Evolutionary conservation across 2,113 vertebrate species (phyloP).

Genomic region (Scomber japonicus): DNA sequence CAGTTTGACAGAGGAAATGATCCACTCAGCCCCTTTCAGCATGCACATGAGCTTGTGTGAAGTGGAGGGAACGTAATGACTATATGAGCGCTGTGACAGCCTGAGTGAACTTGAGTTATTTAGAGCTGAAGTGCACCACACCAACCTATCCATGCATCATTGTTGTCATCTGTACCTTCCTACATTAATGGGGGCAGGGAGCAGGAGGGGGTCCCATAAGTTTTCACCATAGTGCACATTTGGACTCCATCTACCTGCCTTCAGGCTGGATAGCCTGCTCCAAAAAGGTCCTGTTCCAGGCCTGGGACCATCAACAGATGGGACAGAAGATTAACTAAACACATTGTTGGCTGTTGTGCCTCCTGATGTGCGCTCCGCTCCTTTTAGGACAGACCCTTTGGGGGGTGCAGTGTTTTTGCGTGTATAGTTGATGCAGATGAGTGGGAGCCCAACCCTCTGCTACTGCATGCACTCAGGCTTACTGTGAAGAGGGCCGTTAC

Average conservation of each 20-base stretch:
- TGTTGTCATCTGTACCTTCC: slow-evolving; percentile 33
- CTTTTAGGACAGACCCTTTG: slow-evolving; percentile 57
- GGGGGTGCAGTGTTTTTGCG: slow-evolving; percentile 37
- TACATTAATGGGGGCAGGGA: slow-evolving; percentile 16
- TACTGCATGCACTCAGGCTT: slow-evolving; percentile 61
- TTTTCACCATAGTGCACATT: slow-evolving; percentile 39
- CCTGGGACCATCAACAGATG: slow-evolving; percentile 66
- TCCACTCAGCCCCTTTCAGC: slow-evolving; percentile 30
- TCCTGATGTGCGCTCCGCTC: slow-evolving; percentile 40
- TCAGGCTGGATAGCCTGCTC: slow-evolving; percentile 30
- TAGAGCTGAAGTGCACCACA: slow-evolving; percentile 41
- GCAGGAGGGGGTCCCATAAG: neutral
- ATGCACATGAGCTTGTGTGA: slow-evolving; percentile 44
- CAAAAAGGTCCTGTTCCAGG: slow-evolving; percentile 32
- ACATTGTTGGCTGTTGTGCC: slow-evolving; percentile 24
- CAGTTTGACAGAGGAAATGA: slow-evolving; percentile 33
- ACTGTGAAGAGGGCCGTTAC: slow-evolving; percentile 56
- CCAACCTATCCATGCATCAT: slow-evolving; percentile 23
- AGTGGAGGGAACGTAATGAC: slow-evolving; percentile 58
- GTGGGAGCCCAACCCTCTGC: slow-evolving; percentile 58
- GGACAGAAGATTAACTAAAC: slow-evolving; percentile 49
- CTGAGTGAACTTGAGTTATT: slow-evolving; percentile 66
- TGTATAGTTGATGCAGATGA: slow-evolving; percentile 41
- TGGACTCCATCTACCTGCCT: slow-evolving; percentile 44
- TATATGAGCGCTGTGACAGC: slow-evolving; percentile 37